Evolutionary conservation across 2,888 invertebrate genomes (phyloP), one percentile per base, ranked within the genome.

Genomic region (Cephus runcator): DNA sequence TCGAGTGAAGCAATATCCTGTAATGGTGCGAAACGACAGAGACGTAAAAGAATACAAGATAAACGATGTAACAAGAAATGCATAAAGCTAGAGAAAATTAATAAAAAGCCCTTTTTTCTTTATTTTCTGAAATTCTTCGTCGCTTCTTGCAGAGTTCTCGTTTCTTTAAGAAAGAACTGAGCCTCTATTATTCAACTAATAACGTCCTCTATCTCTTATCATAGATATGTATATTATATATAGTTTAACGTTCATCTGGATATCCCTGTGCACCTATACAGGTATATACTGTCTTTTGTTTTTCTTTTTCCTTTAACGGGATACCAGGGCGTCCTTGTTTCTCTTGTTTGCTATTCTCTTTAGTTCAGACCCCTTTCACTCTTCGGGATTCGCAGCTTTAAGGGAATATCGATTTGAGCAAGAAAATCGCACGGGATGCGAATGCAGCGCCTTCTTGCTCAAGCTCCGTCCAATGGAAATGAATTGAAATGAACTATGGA

Each of bases 331-430:
- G 0, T 56, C 23, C 23, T 4, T 56, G 23, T 23, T 23, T 56
- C 56, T 69, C 71, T 76, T 77, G 34, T 36, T 77, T 34, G 71
- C 34, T n/a, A 4, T 33, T 12, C 31, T 31, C 9, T 1, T 9
- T 33, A 6, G 0, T 23, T 12, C 31, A 31, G 34, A 71, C 9
- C 12, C 71, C 0, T 34, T 31, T 34, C 6, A 11, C 31, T 31
- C 71, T 33, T 3, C 31, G 33, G 71, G 71, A 71, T 71, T 15
- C 71, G 40, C 34, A 77, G 76, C 81, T 75, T 82, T 80, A 83
- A 82, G 80, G 80, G 79, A 83, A 85, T 86, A 87, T 85, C 80
- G 85, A 87, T 86, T 87, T 73, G 80, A 76, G 76, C 75, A 79
- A 80, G 75, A 78, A 77, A 79, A 82, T 81, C 78, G 76, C 75